These are phyloP conservation scores for Drosophila oshimai DNA, from an alignment of 1,140 invertebrate species.

Conservation along the genomic window DNA sequence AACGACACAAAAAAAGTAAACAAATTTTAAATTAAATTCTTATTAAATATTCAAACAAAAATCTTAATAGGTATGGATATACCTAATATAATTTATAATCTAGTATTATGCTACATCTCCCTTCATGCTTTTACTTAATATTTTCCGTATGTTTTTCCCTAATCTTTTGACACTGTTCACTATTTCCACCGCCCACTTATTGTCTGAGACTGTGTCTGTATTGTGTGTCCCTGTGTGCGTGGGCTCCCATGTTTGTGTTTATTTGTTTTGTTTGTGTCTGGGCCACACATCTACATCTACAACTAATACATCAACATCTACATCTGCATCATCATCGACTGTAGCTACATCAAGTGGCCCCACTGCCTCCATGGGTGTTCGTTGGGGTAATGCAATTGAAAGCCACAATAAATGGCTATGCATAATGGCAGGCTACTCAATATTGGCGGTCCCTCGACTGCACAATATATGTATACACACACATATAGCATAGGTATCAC, in stretches of 20 bases:
- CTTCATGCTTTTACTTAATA: too few relatives aligned
- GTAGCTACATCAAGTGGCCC: slow-evolving; percentile 25
- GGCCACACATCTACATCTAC: neutral
- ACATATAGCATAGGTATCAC: slow-evolving; percentile 23
- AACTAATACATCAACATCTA: neutral
- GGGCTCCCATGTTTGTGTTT: slow-evolving; percentile 16
- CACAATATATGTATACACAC: slow-evolving; percentile 2
- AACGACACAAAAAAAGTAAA: too few relatives aligned
- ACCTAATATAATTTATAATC: too few relatives aligned
- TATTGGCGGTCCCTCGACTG: slow-evolving; percentile 24
- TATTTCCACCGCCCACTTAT: neutral
- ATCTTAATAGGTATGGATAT: too few relatives aligned
- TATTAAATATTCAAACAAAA: too few relatives aligned
- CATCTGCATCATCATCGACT: slow-evolving; percentile 12
- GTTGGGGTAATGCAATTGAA: slow-evolving; percentile 52
- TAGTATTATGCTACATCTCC: too few relatives aligned
- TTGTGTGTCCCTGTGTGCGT: slow-evolving; percentile 1
- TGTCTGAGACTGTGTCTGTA: slow-evolving; percentile 13
- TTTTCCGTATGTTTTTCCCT: neutral
- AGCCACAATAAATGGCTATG: slow-evolving; percentile 64
- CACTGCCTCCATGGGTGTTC: too few relatives aligned
- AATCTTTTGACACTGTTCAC: slow-evolving; percentile 14
- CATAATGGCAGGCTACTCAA: slow-evolving; percentile 63
- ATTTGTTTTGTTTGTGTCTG: slow-evolving; percentile 45
- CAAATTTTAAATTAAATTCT: too few relatives aligned